phyloP scores from a whole-genome alignment of 2,888 invertebrate species.

The Folsomia candida region DNA sequence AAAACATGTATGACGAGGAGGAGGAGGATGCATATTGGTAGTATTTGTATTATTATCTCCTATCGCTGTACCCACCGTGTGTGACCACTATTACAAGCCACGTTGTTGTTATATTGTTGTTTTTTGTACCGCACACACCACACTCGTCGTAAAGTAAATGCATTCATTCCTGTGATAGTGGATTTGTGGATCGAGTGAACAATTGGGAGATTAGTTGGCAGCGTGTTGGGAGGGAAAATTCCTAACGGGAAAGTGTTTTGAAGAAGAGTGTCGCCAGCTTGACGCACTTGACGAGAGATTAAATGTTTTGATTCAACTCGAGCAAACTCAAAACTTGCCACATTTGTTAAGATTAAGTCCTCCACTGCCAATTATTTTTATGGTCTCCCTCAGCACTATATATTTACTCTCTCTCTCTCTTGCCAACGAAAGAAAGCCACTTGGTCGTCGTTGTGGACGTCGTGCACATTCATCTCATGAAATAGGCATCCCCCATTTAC shows the following conservation, averaged over 20 bases:
- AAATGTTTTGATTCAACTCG: slow-evolving; percentile 4
- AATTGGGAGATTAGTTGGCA: background rate
- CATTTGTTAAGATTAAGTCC: slow-evolving; percentile 12
- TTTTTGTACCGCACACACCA: no score
- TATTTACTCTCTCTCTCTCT: background rate
- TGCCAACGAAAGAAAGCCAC: background rate
- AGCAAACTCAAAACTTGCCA: slow-evolving; percentile 15
- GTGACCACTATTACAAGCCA: no score
- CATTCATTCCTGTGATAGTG: no score
- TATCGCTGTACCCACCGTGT: no score
- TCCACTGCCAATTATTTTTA: slow-evolving; percentile 19
- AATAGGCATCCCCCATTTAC: no score
- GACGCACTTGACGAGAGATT: slow-evolving; percentile 6
- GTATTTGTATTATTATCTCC: no score
- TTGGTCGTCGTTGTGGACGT: no score
- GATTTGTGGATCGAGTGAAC: background rate
- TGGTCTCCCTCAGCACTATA: background rate
- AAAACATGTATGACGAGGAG: no score
- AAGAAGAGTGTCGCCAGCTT: slow-evolving; percentile 1
- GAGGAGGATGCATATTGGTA: no score
- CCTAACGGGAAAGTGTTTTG: slow-evolving; percentile 17
- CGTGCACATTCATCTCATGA: no score
- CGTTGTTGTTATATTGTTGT: no score
- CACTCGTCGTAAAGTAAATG: no score
- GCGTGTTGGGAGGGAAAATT: background rate